Evolutionary conservation across 2,797 vertebrate genomes (phyloP).

Genomic region (Percopsis omiscomaycus): DNA sequence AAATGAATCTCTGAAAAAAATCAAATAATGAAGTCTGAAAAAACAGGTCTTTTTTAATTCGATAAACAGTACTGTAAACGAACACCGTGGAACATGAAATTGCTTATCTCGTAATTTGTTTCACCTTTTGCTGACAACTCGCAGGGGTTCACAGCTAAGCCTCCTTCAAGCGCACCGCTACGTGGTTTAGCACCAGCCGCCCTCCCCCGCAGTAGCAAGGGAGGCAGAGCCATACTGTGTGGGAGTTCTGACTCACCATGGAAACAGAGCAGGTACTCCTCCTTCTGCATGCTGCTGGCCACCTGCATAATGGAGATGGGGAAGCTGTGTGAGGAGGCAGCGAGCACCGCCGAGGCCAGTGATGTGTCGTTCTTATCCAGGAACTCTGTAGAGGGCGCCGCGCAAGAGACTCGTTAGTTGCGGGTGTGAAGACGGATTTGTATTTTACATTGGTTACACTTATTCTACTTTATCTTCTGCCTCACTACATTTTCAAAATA

Average conservation of each 20-base stretch:
- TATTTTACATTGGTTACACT: no score
- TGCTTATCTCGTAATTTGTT: background rate
- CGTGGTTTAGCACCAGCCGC: background rate
- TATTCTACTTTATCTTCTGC: no score
- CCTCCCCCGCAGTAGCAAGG: background rate
- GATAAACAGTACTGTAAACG: no score
- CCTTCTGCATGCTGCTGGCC: slow-evolving; percentile 82
- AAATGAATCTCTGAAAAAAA: no score
- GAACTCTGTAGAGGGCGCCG: slow-evolving; percentile 77
- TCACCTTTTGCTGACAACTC: background rate
- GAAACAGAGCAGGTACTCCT: slow-evolving; percentile 89
- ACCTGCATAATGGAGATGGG: slow-evolving; percentile 88
- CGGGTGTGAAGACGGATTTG: no score
- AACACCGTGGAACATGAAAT: no score
- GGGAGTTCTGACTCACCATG: slow-evolving; percentile 74
- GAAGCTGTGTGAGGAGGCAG: slow-evolving; percentile 86
- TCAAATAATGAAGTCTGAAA: no score
- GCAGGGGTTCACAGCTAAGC: background rate
- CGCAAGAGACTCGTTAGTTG: background rate
- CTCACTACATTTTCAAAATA: no score
- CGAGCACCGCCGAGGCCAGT: slow-evolving; percentile 85
- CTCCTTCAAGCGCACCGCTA: background rate
- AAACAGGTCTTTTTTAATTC: no score
- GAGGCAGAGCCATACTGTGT: background rate
- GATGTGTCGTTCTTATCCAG: slow-evolving; percentile 89